Conservation (phyloP, 1,140 invertebrate genomes). For the Nautilus pompilius region DNA sequence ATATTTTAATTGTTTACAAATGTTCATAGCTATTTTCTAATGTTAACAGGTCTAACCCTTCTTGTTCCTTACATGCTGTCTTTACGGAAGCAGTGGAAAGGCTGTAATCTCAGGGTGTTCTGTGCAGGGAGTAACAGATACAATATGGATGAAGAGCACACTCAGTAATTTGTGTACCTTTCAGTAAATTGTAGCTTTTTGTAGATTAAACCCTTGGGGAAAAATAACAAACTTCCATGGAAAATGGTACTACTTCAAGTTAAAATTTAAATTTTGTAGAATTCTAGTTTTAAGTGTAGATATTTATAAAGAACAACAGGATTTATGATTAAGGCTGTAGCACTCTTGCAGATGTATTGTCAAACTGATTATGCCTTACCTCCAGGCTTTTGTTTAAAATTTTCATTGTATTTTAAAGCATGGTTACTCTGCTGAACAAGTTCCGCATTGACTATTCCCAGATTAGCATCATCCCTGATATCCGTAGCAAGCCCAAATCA, state of each 20-base stretch:
- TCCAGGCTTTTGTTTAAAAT: neutral
- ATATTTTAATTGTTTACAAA: neutral
- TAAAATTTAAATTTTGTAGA: too few species aligned
- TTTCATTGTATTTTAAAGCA: slow-evolving; percentile 63
- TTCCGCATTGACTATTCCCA: slow-evolving; percentile 95
- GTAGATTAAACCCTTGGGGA: too few species aligned
- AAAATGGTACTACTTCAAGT: too few species aligned
- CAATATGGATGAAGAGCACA: slow-evolving; percentile 80
- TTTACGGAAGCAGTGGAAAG: slow-evolving; percentile 75
- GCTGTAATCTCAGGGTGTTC: slow-evolving; percentile 86
- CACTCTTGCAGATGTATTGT: too few species aligned
- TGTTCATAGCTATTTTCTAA: neutral
- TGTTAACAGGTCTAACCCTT: slow-evolving; percentile 73
- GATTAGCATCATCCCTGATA: slow-evolving; percentile 79
- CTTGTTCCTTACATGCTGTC: slow-evolving; percentile 89
- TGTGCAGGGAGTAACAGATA: slow-evolving; percentile 87
- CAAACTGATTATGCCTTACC: too few species aligned
- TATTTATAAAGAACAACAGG: too few species aligned
- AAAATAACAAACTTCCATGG: too few species aligned
- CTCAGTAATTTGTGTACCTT: slow-evolving; percentile 69
- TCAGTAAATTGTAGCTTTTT: too few species aligned
- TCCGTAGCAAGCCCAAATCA: slow-evolving; percentile 60
- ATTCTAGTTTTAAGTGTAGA: too few species aligned
- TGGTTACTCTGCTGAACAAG: slow-evolving; percentile 90
- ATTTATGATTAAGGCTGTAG: too few species aligned